phyloP scores from a whole-genome alignment of 2,888 invertebrate species.

The Himalopsyche tibetana region DNA sequence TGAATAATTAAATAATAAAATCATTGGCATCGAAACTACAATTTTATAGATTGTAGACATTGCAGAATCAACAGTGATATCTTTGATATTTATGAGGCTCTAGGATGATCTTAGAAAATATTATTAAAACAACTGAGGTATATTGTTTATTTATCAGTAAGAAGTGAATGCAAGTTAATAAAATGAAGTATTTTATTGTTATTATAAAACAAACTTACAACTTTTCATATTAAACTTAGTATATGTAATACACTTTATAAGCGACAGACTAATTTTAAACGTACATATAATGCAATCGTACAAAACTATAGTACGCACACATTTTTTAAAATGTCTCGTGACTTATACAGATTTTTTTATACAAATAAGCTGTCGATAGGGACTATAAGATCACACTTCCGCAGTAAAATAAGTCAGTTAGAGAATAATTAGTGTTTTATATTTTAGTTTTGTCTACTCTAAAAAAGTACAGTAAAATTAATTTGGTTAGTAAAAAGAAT shows the following conservation, averaged over 20 bases:
- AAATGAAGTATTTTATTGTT: neutral
- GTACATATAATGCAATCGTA: neutral
- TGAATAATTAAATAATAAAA: too few species aligned
- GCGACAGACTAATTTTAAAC: neutral
- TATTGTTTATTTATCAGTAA: neutral
- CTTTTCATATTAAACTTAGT: neutral
- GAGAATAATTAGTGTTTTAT: too few species aligned
- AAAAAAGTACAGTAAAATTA: too few species aligned
- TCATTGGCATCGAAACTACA: too few species aligned
- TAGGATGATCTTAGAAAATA: neutral
- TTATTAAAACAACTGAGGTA: neutral
- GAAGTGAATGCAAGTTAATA: neutral
- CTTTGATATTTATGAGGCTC: too few species aligned
- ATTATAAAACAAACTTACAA: neutral
- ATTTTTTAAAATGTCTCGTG: neutral
- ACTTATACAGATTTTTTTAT: neutral
- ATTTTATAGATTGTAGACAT: too few species aligned
- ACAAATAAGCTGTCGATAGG: neutral
- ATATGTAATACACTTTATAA: neutral
- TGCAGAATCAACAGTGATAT: too few species aligned
- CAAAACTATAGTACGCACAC: neutral
- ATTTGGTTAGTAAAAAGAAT: too few species aligned
- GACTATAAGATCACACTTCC: neutral
- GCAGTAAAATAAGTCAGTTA: too few species aligned
- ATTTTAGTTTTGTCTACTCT: too few species aligned